Conservation (phyloP, 2,888 invertebrate species). For the Zaprionus obscuricornis region DNA sequence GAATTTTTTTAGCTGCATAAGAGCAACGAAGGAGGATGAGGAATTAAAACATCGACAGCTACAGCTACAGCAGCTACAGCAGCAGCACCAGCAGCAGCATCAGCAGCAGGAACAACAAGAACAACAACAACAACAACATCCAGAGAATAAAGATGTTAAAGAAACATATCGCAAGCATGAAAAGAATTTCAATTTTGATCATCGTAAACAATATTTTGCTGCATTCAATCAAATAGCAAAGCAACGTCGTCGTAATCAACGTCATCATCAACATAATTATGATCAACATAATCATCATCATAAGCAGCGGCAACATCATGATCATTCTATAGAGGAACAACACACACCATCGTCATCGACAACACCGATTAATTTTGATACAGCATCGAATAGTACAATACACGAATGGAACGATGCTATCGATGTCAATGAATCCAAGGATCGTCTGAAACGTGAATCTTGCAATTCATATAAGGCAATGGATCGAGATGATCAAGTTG, state of each 20-base stretch:
- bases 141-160: not conserved
- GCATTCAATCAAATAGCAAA: too few relatives aligned
- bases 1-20: constrained; percentile 42
- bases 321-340: too few relatives aligned
- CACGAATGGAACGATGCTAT: not conserved
- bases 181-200: too few relatives aligned
- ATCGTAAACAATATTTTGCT: too few relatives aligned
- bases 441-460: not conserved
- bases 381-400: not conserved
- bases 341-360: too few relatives aligned
- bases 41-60: not conserved
- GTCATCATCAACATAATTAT: too few relatives aligned
- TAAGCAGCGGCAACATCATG: too few relatives aligned
- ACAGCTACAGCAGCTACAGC: not conserved
- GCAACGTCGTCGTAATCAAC: too few relatives aligned
- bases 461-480: constrained; percentile 39
- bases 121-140: not conserved
- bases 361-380: too few relatives aligned
- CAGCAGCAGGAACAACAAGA: not conserved
- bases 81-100: not conserved
- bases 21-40: constrained; percentile 6
- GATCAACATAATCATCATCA: too few relatives aligned
- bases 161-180: too few relatives aligned
- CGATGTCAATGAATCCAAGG: too few relatives aligned
- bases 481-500: constrained; percentile 44